Evolutionary conservation across 2,888 invertebrate genomes (phyloP).

Genomic region (Amphiduros pacificus): DNA sequence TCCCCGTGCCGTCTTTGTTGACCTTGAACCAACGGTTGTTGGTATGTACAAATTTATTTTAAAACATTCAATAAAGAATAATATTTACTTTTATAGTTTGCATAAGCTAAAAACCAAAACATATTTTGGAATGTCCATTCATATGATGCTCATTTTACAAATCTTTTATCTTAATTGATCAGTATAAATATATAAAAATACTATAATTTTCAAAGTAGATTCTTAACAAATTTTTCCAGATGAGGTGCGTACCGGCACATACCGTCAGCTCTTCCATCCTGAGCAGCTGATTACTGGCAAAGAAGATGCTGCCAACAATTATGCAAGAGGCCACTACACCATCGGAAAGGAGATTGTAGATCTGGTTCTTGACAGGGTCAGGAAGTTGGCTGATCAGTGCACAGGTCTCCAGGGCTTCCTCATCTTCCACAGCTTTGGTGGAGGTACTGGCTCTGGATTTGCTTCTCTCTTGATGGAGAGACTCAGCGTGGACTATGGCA

Average conservation of each 20-base stretch:
- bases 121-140: too few relatives aligned
- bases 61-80: too few relatives aligned
- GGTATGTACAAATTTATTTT: conserved; percentile 16
- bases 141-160: too few relatives aligned
- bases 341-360: conserved; percentile 78
- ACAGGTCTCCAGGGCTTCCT: conserved; percentile 79
- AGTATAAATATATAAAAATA: too few relatives aligned
- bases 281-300: conserved; percentile 65
- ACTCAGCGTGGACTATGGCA: conserved; percentile 66
- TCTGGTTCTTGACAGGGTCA: conserved; percentile 71
- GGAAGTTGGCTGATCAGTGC: conserved; percentile 75
- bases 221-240: too few relatives aligned
- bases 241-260: conserved; percentile 52
- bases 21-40: conserved; percentile 94
- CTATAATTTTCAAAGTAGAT: too few relatives aligned
- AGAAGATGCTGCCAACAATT: conserved; percentile 86
- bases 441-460: conserved; percentile 57
- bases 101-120: too few relatives aligned
- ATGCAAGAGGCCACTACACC: conserved; percentile 77
- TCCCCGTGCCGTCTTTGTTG: conserved; percentile 88
- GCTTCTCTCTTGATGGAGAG: conserved; percentile 72
- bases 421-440: conserved; percentile 80
- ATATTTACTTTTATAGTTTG: too few relatives aligned
- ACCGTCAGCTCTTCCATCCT: conserved; percentile 56
- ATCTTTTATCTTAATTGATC: too few relatives aligned